phyloP scores from a whole-genome alignment of 1,140 invertebrate species.

The Polypedilum vanderplanki region DNA sequence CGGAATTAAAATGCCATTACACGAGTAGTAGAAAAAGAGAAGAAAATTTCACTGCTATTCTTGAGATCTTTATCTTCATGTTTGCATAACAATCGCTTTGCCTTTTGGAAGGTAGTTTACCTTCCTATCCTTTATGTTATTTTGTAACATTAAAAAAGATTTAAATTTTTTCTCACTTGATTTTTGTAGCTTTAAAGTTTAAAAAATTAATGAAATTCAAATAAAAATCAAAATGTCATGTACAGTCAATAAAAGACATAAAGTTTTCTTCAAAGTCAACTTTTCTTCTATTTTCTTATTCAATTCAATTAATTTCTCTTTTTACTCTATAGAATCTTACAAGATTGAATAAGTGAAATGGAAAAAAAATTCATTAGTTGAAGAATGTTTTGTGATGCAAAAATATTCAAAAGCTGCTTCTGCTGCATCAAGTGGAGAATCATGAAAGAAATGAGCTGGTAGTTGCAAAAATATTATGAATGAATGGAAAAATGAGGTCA shows the following conservation, averaged over 20 bases:
- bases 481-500: constrained; percentile 2
- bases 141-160: too few species aligned
- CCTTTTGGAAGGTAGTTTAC: too few species aligned
- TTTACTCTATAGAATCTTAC: neutral
- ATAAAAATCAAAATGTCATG: neutral
- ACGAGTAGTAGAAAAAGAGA: neutral
- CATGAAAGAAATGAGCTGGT: neutral
- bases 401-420: neutral
- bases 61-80: too few species aligned
- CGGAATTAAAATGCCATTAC: constrained; percentile 18
- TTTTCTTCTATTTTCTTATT: neutral
- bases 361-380: neutral
- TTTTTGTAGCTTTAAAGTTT: too few species aligned
- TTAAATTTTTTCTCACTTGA: neutral
- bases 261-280: neutral
- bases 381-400: neutral
- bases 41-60: neutral
- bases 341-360: neutral
- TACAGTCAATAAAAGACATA: neutral
- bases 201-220: neutral
- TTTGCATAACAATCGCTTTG: too few species aligned
- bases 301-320: neutral
- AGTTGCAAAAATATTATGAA: neutral
- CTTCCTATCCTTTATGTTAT: too few species aligned
- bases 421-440: neutral